Conservation (phyloP, 2,113 vertebrate species). For the Hiodon alosoides region DNA sequence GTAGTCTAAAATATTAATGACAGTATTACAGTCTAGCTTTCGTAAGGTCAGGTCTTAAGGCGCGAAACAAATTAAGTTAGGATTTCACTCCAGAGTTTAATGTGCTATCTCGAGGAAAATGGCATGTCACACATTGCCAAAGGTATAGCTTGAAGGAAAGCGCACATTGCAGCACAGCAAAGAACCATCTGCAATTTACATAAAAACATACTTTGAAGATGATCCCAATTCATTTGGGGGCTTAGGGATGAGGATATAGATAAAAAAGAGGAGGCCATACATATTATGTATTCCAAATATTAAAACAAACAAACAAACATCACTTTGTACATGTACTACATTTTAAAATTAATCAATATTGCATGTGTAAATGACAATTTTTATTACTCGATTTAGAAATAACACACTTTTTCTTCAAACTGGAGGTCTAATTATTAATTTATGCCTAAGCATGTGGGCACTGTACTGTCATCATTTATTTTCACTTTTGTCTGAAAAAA, state of each 20-base stretch:
- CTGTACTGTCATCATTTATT: background rate
- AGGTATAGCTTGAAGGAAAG: conserved; percentile 34
- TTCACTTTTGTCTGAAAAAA: background rate
- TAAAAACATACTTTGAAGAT: conserved; percentile 5
- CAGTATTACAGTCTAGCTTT: conserved; percentile 30
- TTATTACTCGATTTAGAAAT: background rate
- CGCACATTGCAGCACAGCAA: conserved; percentile 26
- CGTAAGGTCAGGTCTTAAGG: conserved; percentile 37
- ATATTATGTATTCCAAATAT: conserved; percentile 27
- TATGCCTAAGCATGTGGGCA: background rate
- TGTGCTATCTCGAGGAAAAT: conserved; percentile 26
- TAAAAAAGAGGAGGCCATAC: conserved; percentile 18
- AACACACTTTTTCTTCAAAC: no score
- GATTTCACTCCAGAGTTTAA: conserved; percentile 31
- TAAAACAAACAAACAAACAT: background rate
- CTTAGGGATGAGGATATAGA: conserved; percentile 8
- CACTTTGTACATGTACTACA: conserved; percentile 13
- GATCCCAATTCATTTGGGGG: conserved; percentile 3
- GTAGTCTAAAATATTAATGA: conserved; percentile 39
- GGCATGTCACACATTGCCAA: conserved; percentile 26
- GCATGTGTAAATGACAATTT: conserved; percentile 30
- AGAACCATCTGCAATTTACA: conserved; percentile 30
- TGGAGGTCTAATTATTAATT: no score
- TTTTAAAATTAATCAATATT: conserved; percentile 40
- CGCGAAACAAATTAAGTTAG: conserved; percentile 34